Evolutionary conservation across 2,113 vertebrate genomes (phyloP), one percentile per base, ranked within the genome.

Genomic region (Ceyx margarethae): DNA sequence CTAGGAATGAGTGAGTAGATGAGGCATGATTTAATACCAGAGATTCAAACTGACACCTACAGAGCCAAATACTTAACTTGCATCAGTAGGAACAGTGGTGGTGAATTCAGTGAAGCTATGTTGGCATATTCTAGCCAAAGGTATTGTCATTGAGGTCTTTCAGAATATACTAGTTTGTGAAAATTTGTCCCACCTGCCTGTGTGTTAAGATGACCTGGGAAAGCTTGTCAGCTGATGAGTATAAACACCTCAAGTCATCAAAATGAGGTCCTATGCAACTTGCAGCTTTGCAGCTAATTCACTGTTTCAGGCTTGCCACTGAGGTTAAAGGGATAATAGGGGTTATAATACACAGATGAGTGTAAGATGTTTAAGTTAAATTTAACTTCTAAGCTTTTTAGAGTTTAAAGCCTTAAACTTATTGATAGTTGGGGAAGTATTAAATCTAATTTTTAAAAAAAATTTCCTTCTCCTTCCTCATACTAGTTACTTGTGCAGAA

Each of bases 401-500:
- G 29, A 20, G 50, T 6, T 21, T 37, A 29, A 51, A 64, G 9
- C 14, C 66, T 37, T 46, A 16, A 61, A 51, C 18, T n/a, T 65
- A 10, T 76, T 81, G 85, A 40, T 20, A 12, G 66, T 79, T 1
- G 2, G 21, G 5, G 5, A 82, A 65, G 10, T 54, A 25, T 13
- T 37, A 61, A n/a, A 16, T 62, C 23, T 64, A 13, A 16, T 33
- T 31, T 65, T 25, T 10, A 28, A 15, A 12, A 20, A 29, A 57
- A 18, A 42, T n/a, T 33, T 51, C 2, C 17, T 3, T 2, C 21
- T 46, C 6, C 5, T 6, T 56, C 18, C 7, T 8, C 5, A 29
- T 0, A n/a, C 15, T 69, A 28, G 12, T 71, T 83, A 57, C 8
- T 56, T 74, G 5, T 22, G 6, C 37, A 57, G 35, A 92, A 75